phyloP scores from a whole-genome alignment of 2,888 invertebrate species.

The Nemotelus nigrinus region DNA sequence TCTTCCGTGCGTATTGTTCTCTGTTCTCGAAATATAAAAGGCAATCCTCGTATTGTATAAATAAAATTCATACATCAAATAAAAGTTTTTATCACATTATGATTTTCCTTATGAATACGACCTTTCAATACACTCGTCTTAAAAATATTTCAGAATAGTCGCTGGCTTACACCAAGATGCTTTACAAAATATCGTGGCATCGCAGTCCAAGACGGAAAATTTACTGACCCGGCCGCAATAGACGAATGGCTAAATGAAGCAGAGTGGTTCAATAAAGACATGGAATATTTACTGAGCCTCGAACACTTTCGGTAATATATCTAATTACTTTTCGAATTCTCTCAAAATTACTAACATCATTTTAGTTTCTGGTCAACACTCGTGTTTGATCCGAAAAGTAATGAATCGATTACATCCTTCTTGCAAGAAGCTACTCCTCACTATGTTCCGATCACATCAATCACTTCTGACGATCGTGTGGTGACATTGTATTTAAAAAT shows the following conservation, averaged over 20 bases:
- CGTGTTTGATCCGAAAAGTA: slow-evolving; percentile 72
- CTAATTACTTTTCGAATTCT: not conserved
- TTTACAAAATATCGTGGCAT: slow-evolving; percentile 71
- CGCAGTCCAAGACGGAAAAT: slow-evolving; percentile 65
- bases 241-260: slow-evolving; percentile 76
- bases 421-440: slow-evolving; percentile 78
- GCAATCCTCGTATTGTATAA: no score
- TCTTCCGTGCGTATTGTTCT: no score
- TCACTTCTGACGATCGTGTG: slow-evolving; percentile 64
- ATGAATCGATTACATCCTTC: slow-evolving; percentile 75
- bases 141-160: slow-evolving; percentile 46
- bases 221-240: slow-evolving; percentile 68
- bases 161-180: slow-evolving; percentile 69
- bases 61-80: no score
- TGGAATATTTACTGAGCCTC: slow-evolving; percentile 75
- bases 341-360: slow-evolving; percentile 47
- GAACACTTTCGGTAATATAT: slow-evolving; percentile 72
- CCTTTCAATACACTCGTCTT: not conserved
- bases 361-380: slow-evolving; percentile 78
- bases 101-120: no score
- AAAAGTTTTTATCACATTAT: no score
- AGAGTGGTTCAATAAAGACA: slow-evolving; percentile 71
- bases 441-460: slow-evolving; percentile 68
- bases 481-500: slow-evolving; percentile 69
- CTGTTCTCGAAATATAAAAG: no score